phyloP scores from a whole-genome alignment of 1,140 invertebrate genomes.

The Ganaspis sp. region DNA sequence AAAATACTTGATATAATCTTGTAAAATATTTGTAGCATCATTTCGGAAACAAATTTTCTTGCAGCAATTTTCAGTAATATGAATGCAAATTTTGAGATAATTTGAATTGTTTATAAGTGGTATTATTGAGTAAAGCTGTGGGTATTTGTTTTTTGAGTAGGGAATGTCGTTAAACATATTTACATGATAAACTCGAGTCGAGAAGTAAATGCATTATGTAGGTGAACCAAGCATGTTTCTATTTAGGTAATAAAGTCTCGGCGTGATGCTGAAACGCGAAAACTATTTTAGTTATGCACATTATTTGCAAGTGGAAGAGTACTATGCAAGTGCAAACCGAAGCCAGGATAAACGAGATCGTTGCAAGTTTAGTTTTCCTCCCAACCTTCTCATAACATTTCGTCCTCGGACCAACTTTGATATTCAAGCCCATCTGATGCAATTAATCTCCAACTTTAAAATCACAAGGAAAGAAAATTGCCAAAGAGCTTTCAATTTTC shows the following conservation, averaged over 20 bases:
- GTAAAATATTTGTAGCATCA: no score
- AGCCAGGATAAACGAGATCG: background rate
- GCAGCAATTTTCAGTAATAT: no score
- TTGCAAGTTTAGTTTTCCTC: slow-evolving; percentile 10
- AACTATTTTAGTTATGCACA: slow-evolving; percentile 26
- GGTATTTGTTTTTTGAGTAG: background rate
- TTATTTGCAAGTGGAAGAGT: slow-evolving; percentile 9
- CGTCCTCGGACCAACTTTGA: background rate
- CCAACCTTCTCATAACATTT: background rate
- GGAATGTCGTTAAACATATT: slow-evolving; percentile 13
- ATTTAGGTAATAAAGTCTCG: slow-evolving; percentile 25
- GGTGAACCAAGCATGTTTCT: background rate
- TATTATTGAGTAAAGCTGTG: background rate
- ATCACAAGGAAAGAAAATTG: slow-evolving; percentile 20
- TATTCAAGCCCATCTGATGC: slow-evolving; percentile 17
- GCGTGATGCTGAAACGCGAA: background rate
- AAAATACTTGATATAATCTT: no score
- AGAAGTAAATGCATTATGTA: background rate
- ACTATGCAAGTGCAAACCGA: slow-evolving; percentile 6
- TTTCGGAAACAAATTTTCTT: no score
- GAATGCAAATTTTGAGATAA: no score
- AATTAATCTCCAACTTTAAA: slow-evolving; percentile 12
- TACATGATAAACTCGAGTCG: background rate
- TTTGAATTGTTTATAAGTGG: no score
- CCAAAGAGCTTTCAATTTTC: slow-evolving; percentile 30